These are phyloP conservation scores for Hiodon tergisus DNA, from an alignment of 2,113 vertebrate species.

Conservation along the genomic window DNA sequence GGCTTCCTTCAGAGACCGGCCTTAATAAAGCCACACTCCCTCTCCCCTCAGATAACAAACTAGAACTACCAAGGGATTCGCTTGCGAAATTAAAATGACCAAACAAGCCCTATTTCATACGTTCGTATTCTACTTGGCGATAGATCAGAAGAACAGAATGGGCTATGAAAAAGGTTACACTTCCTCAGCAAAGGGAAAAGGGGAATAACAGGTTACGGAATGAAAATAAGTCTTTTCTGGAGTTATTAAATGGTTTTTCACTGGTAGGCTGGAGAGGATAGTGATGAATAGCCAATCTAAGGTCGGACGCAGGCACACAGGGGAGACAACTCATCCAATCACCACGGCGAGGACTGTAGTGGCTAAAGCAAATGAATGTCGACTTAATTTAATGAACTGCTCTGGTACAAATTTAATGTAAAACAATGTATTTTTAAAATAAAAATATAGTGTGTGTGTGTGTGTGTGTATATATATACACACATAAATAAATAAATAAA, in stretches of 20 bases:
- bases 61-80: slow-evolving; percentile 38
- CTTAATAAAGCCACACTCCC: slow-evolving; percentile 9
- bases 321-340: too few species aligned
- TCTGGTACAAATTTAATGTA: too few species aligned
- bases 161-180: slow-evolving; percentile 41
- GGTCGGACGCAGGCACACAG: too few species aligned
- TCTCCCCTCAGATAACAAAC: slow-evolving; percentile 53
- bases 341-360: too few species aligned
- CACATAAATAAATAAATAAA: too few species aligned
- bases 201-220: slow-evolving; percentile 39
- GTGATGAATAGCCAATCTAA: slow-evolving; percentile 40
- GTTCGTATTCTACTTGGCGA: slow-evolving; percentile 46
- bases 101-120: slow-evolving; percentile 34
- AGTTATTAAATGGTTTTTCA: slow-evolving; percentile 57
- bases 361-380: too few species aligned
- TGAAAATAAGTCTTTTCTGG: slow-evolving; percentile 57
- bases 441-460: too few species aligned
- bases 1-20: slow-evolving; percentile 4
- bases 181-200: slow-evolving; percentile 23
- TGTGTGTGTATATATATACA: too few species aligned
- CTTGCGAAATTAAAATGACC: slow-evolving; percentile 34
- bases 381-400: too few species aligned
- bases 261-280: background rate
- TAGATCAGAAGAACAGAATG: slow-evolving; percentile 51
- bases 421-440: too few species aligned